Evolutionary conservation across 2,113 vertebrate species (phyloP).

Genomic region (Zapus hudsonius): DNA sequence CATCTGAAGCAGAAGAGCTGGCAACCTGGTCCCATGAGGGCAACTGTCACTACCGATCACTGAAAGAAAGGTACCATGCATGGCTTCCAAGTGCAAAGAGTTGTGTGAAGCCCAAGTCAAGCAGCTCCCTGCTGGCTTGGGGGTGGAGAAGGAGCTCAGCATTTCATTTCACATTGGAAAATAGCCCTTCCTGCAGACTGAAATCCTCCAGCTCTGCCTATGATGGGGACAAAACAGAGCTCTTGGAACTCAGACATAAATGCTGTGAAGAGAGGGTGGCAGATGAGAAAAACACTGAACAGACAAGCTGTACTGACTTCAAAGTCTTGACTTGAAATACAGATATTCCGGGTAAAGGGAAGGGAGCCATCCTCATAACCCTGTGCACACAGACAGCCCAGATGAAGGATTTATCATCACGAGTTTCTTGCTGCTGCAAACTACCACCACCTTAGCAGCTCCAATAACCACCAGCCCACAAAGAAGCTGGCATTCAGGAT

Average conservation of each 20-base stretch:
- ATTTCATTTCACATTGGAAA: not conserved
- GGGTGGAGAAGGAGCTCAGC: not conserved
- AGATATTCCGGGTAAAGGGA: not conserved
- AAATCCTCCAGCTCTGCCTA: not conserved
- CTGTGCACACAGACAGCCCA: too few relatives aligned
- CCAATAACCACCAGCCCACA: not conserved
- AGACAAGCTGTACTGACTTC: not conserved
- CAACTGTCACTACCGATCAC: not conserved
- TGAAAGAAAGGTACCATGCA: rapidly evolving
- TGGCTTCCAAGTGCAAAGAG: not conserved
- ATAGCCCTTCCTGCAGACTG: rapidly evolving
- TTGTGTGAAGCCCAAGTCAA: not conserved
- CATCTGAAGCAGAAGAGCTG: not conserved
- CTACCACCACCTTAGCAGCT: not conserved
- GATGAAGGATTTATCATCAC: too few relatives aligned
- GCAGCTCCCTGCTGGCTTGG: not conserved
- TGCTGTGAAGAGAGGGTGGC: not conserved
- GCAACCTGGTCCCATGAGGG: not conserved
- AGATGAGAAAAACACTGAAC: not conserved
- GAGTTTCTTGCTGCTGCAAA: not conserved
- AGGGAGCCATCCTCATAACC: not conserved
- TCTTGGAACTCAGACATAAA: not conserved
- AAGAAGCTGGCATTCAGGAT: not conserved
- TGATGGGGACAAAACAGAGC: too few relatives aligned
- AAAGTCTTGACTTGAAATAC: not conserved